Base-by-base conservation (phyloP, 2,797 vertebrate genomes). In the Florisuga fusca region DNA sequence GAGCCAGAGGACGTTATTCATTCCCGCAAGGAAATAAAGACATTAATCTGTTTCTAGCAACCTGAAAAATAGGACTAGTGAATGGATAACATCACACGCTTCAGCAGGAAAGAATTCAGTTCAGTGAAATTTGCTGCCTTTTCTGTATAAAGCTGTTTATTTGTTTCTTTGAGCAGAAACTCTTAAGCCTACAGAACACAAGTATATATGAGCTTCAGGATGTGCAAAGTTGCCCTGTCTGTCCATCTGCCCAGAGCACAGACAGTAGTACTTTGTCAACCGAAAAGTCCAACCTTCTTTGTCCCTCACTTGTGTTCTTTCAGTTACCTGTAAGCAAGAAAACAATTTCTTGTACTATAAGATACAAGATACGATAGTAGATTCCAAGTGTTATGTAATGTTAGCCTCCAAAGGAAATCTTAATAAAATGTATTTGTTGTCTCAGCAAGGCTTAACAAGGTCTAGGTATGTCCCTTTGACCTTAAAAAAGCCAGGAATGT, bases 31-130 rank as follows among this genome's bases (percentile, higher is more conserved):
- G 86, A 94, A 90, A 71, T 34, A 48, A 63, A 90, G 66, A 41
- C 63, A 57, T 83, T 91, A 31, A 87, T 96, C 90, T 95, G 33
- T 94, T 96, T 95, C 61, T 96, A 75, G 82, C 90, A 93, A 94
- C 61, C 45, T 92, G 91, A 87, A 95, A 88, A 93, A 29, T 79
- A 77, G 74, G 55, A 8, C 64, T 41, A 27, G n/a, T 33, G 68
- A 83, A 43, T 68, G 63, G 31, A 15, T 62, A 72, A 62, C 57
- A 66, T 83, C 91, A 21, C 84, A 27, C 4, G 3, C 63, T 80
- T 90, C 73, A 67, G 29, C 55, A 54, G 48, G 78, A n/a, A 34
- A 43, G 51, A 59, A 75, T 84, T 96, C 92, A 36, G 4, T 78
- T 62, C 73, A 58, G 18, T 61, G 43, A 84, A 59, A 73, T 84